Conservation (phyloP, 2,113 vertebrate species). For the Chrysochloris asiatica region DNA sequence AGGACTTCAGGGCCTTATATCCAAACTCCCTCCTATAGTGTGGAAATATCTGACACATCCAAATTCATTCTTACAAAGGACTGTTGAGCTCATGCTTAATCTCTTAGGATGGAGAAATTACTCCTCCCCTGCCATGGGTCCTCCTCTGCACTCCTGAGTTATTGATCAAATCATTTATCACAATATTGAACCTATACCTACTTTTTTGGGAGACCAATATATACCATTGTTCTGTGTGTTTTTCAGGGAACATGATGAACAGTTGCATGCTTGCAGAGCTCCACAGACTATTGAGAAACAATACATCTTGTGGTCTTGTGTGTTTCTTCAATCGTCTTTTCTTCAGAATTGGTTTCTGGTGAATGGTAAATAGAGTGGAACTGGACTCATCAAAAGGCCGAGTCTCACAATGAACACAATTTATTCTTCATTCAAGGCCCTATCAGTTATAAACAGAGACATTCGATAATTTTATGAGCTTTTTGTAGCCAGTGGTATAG, state of each 20-base stretch:
- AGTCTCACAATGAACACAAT: not conserved
- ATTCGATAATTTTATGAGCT: not conserved
- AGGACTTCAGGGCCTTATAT: not conserved
- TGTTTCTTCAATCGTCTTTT: not conserved
- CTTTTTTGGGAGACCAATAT: not conserved
- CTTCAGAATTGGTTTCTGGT: not conserved
- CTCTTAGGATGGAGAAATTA: not conserved
- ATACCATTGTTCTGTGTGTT: not conserved
- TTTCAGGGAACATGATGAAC: not conserved
- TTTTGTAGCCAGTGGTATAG: not conserved
- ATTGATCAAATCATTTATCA: not conserved
- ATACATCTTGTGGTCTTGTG: not conserved
- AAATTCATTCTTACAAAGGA: not conserved
- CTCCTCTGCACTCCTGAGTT: not conserved
- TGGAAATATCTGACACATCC: not conserved
- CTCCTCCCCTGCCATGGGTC: not conserved
- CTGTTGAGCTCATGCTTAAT: not conserved
- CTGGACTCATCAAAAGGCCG: not conserved
- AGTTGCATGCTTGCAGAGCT: not conserved
- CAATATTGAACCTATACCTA: not conserved
- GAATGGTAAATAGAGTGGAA: not conserved
- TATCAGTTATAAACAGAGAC: slow-evolving; percentile 1
- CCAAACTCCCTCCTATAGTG: not conserved
- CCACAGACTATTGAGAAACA: not conserved
- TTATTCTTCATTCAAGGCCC: not conserved